Percentiles rank a stretch among this genome's conserved stretches.
phyloP scores from a whole-genome alignment of 2,888 invertebrate genomes.

The Macaria liturata region DNA sequence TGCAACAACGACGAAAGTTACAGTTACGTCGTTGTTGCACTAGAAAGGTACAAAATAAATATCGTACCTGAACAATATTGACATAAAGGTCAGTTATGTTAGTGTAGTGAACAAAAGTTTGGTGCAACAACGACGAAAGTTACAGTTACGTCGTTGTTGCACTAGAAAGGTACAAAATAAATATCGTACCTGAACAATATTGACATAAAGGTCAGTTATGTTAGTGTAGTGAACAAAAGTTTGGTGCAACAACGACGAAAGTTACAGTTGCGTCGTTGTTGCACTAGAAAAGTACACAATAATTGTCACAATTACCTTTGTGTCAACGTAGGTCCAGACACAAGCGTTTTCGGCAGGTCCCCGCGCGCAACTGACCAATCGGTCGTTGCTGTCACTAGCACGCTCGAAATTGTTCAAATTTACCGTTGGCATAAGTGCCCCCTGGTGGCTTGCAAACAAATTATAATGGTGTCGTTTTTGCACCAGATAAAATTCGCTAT shows the following conservation, averaged over 20 bases:
- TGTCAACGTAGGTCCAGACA: neutral
- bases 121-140: no score
- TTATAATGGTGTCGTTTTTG: slow-evolving; percentile 1
- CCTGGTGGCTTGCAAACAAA: slow-evolving; percentile 1
- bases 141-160: no score
- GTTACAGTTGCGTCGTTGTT: neutral
- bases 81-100: no score
- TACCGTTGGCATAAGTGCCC: slow-evolving; percentile 1
- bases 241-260: neutral
- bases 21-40: no score
- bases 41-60: no score
- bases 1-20: no score
- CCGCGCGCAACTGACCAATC: neutral
- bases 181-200: no score
- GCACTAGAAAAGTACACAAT: neutral
- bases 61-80: no score
- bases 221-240: neutral
- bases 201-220: slow-evolving; percentile 1
- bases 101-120: no score
- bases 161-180: no score
- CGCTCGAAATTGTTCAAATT: slow-evolving; percentile 1
- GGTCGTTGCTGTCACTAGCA: slow-evolving; percentile 1
- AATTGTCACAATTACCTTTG: slow-evolving; percentile 1
- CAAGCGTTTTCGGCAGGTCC: slow-evolving; percentile 1
- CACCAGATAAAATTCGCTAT: neutral